phyloP scores from a whole-genome alignment of 2,888 invertebrate species.

The Achlya flavicornis region DNA sequence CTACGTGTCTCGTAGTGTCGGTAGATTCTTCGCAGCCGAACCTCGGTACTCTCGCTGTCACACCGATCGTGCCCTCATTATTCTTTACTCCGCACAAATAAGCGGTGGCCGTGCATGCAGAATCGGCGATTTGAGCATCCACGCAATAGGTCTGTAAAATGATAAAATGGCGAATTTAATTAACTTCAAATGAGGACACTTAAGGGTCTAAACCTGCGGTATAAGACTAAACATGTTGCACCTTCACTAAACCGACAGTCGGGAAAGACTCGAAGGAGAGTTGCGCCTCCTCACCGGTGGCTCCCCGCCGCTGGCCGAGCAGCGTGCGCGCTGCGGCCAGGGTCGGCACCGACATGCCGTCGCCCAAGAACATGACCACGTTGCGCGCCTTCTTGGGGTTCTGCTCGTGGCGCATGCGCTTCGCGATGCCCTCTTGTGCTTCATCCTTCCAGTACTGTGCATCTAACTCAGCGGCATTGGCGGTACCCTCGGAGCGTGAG shows the following conservation, averaged over 20 bases:
- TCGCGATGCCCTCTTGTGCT: no score
- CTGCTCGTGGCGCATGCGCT: no score
- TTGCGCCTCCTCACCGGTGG: constrained; percentile 83
- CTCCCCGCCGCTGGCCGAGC: no score
- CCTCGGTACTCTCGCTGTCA: constrained; percentile 84
- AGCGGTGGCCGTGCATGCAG: constrained; percentile 88
- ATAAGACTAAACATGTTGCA: constrained; percentile 37
- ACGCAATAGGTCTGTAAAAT: constrained; percentile 81
- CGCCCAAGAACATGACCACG: no score
- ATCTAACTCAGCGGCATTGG: no score
- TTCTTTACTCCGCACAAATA: constrained; percentile 87
- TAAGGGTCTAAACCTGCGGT: no score
- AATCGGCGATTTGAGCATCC: constrained; percentile 87
- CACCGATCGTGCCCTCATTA: constrained; percentile 86
- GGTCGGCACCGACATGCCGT: no score
- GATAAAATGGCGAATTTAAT: no score
- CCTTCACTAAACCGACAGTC: constrained; percentile 86
- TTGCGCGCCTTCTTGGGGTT: no score
- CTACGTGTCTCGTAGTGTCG: constrained; percentile 76
- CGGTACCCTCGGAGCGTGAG: constrained; percentile 6
- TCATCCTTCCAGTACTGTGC: no score
- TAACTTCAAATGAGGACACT: no score
- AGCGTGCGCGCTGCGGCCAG: no score
- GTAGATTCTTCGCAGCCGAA: constrained; percentile 84
- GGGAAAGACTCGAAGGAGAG: constrained; percentile 86